These are phyloP conservation scores for Semotilus atromaculatus DNA, from an alignment of 2,797 vertebrate genomes.

Conservation along the genomic window DNA sequence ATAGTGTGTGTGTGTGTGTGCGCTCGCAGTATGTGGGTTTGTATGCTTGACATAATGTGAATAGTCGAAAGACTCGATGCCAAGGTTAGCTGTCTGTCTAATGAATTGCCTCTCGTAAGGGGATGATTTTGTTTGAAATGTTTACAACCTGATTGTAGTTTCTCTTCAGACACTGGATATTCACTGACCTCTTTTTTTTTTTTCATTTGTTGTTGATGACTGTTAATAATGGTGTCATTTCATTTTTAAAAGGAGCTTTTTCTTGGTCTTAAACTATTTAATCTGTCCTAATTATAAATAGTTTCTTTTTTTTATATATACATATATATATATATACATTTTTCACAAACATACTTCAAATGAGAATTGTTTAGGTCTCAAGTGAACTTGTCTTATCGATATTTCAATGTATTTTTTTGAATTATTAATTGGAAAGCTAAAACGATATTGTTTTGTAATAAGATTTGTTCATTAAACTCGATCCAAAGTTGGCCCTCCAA, in stretches of 20 bases:
- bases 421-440: background rate
- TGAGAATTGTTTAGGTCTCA: background rate
- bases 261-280: background rate
- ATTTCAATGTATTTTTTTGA: background rate
- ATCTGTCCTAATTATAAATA: background rate
- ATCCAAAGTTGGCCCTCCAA: background rate
- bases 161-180: slow-evolving; percentile 26
- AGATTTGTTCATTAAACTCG: background rate
- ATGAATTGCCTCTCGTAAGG: background rate
- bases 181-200: background rate
- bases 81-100: background rate
- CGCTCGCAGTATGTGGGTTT: background rate
- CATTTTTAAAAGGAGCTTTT: background rate
- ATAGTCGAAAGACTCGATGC: slow-evolving; percentile 9
- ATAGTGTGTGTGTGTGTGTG: background rate
- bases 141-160: slow-evolving; percentile 21
- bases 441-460: background rate
- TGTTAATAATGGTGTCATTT: slow-evolving; percentile 10
- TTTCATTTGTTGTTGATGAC: background rate
- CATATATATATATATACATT: background rate
- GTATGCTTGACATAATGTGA: background rate
- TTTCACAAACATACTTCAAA: background rate
- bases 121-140: background rate
- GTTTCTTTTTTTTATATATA: background rate
- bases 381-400: background rate